Evolutionary conservation across 2,113 vertebrate genomes (phyloP), one percentile per base, ranked within the genome.

Genomic region (Rhynchopsitta pachyrhyncha): DNA sequence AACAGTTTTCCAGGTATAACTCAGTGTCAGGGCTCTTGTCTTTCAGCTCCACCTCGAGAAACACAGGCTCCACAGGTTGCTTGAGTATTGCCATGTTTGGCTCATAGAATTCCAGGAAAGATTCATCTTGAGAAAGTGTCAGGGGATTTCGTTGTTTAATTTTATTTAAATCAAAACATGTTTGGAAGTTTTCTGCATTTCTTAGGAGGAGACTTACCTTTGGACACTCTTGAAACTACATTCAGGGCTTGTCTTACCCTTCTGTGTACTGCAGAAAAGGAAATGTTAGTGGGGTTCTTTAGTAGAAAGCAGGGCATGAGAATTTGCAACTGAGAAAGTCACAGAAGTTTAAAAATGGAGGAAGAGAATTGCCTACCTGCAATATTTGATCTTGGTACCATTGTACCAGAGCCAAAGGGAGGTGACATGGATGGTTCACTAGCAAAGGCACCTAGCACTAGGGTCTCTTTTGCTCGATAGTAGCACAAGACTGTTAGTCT

Each of bases 401-500:
- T 50, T 0, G 9, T 85, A 20, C 94, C 93, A 0, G 94, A 90
- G 75, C 92, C 96, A 75, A 88, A 97, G 62, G 92, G 12, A 88
- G 42, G 4, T 73, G 68, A 50, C 44, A 31, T 75, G 42, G 79
- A 86, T 2, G 33, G 42, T 23, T 95, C 81, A 20, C 83, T 84
- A 49, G 73, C 0, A 3, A 88, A 81, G 46, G 82, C 86, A 29
- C 85, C 52, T 6, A 96, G 82, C 47, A 90, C 92, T 31, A 97
- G 33, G 1, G 90, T 96, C 83, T 97, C 97, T 89, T 96, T 97
- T 60, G 95, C 71, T 83, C 33, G 90, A 28, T 97, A 96, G 60
- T 95, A 96, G 90, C 97, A 98, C 63, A 95, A 59, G 35, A 97
- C 73, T 50, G 82, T 95, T 76, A 97, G 35, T 37, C 97, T 97